Base-by-base conservation (phyloP, 2,797 vertebrate genomes). In the Hylomyscus alleni region DNA sequence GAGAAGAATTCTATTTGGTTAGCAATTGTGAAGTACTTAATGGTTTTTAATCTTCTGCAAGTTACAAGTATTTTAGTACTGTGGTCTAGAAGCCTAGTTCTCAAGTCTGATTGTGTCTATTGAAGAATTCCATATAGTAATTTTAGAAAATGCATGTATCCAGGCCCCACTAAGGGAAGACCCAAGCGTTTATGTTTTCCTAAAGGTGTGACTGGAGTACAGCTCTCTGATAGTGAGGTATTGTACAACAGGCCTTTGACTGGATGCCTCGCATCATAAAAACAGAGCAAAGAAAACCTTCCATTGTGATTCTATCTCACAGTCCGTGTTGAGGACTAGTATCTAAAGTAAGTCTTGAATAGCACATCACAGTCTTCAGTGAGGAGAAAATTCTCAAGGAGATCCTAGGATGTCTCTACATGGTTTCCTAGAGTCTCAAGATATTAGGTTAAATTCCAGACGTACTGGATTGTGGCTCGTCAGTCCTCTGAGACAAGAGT, bases 81-180 rank as follows among this genome's bases (percentile, higher is more conserved):
- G 89, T 76, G 20, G 31, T 75, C 76, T 92, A 65, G 72, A 93
- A 89, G 65, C 65, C 15, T 75, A 84, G 37, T 54, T 95, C 37
- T 86, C 20, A 31, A 83, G 40, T 75, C 47, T 81, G 78, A 47
- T 40, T 93, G 0, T 65, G 3, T 84, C n/a, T 52, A 83, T 24
- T 77, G 56, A 93, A 93, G 80, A 78, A 77, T 34, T 65, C 31
- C 17, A 26, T 11, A 4, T 67, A 29, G 37, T 37, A 6, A 40
- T 14, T 75, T 91, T 95, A 94, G 62, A 78, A 97, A 93, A 62
- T 93, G n/a, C 12, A 56, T 80, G 11, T 86, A 10, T 31, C 22
- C 76, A 29, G 62, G 50, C n/a, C n/a, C n/a, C 1, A 75, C 26
- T 11, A 31, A 85, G 47, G 52, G 20, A 52, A 69, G 11, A 13